These are phyloP conservation scores for Alauda arvensis DNA, from an alignment of 2,797 vertebrate species.

Conservation along the genomic window DNA sequence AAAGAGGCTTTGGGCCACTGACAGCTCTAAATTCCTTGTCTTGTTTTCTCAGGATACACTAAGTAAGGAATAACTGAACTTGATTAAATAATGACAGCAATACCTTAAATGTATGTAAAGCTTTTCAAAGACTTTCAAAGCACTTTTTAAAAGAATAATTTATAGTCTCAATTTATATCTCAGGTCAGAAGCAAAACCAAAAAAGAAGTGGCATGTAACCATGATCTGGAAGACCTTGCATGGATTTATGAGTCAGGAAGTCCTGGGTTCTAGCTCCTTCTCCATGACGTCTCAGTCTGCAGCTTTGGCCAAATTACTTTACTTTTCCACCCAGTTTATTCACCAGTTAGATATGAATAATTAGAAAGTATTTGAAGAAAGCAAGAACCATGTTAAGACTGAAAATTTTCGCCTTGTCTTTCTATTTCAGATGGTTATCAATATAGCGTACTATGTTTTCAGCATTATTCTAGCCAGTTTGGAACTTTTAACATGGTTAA, in stretches of 20 bases:
- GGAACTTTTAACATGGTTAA: neutral
- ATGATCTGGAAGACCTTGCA: neutral
- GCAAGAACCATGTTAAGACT: neutral
- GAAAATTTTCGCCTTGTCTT: neutral
- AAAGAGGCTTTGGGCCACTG: neutral
- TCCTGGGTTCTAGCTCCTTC: neutral
- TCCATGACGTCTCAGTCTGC: neutral
- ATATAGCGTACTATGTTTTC: neutral
- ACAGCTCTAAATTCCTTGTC: neutral
- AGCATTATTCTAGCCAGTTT: neutral
- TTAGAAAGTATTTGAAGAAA: conserved; percentile 10
- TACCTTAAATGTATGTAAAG: neutral
- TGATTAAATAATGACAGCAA: neutral
- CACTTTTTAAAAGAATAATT: neutral
- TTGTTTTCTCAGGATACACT: neutral
- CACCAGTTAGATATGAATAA: conserved; percentile 20
- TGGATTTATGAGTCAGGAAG: conserved; percentile 17
- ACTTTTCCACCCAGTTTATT: conserved; percentile 27
- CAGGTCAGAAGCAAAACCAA: neutral
- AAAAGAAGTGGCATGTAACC: neutral
- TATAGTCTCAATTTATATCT: neutral
- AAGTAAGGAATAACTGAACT: conserved; percentile 4
- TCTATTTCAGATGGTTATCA: neutral
- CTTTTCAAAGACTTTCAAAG: neutral
- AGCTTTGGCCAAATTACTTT: conserved; percentile 11